These are phyloP conservation scores for Clarias laeviceps DNA, from an alignment of 2,797 vertebrate species.

Conservation along the genomic window DNA sequence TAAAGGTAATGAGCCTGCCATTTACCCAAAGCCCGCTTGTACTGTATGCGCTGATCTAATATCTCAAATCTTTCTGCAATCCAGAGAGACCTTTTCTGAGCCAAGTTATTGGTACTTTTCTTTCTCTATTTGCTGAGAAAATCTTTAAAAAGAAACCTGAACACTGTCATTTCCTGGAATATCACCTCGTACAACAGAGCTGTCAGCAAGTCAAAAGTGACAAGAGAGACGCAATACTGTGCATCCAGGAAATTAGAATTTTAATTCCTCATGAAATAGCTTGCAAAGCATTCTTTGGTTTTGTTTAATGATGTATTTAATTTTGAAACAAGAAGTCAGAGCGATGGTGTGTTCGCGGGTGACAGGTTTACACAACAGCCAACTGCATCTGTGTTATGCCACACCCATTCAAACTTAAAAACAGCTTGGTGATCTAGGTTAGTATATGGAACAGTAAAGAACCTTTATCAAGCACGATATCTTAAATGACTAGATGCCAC, in stretches of 20 bases:
- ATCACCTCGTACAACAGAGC: neutral
- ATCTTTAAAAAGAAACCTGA: constrained; percentile 5
- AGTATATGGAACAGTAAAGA: neutral
- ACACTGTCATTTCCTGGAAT: neutral
- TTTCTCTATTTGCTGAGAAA: neutral
- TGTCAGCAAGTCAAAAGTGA: neutral
- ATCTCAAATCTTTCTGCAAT: constrained; percentile 11
- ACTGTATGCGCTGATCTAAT: neutral
- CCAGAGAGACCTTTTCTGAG: constrained; percentile 3
- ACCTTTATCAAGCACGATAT: neutral
- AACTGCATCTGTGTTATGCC: neutral
- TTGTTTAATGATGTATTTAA: neutral
- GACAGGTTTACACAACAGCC: neutral
- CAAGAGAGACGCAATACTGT: neutral
- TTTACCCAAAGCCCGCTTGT: constrained; percentile 17
- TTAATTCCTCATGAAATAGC: neutral
- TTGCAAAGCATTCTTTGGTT: neutral
- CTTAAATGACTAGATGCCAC: neutral
- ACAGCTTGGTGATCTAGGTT: neutral
- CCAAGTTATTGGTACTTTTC: neutral
- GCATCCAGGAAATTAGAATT: neutral
- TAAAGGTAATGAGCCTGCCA: constrained; percentile 21
- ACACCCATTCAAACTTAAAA: neutral
- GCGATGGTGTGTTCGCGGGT: no score
- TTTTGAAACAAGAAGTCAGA: neutral